Evolutionary conservation across 2,113 vertebrate genomes (phyloP), one percentile per base, ranked within the genome.

Genomic region (Orcinus orca): DNA sequence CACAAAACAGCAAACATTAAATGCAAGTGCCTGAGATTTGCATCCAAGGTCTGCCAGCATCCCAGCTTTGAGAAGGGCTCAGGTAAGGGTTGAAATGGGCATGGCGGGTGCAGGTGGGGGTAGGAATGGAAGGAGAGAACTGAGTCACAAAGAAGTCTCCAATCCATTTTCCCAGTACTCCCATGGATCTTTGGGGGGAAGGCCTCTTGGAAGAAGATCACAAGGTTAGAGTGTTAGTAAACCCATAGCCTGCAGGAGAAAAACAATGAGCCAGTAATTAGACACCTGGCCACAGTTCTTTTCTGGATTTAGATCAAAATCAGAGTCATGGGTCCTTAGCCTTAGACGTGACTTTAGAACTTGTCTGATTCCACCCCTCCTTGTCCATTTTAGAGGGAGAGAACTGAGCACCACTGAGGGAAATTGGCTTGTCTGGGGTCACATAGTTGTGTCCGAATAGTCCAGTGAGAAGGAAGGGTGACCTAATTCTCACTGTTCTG

Each of bases 261-360:
- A 47, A 58, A 18, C 17, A 38, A 38, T 50, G 38, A 74, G 18
- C 9, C 58, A 74, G 6, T 53, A 58, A 65, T 95, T 26, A 88
- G 1, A 90, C 15, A 33, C 44, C 14, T 95, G 79, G 33, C 33
- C 31, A 23, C 4, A 65, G 4, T 44, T 62, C 26, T 44, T 87
- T 74, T 93, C 60, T 90, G 77, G 20, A 25, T 62, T 89, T 74
- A 79, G 83, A 41, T 73, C 44, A 88, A 94, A 93, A 76, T 90
- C 53, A 25, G 60, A 63, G 70, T 38, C 26, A 12, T 38, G 11
- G 36, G 50, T 73, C 74, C 18, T 90, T 93, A 89, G 47, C 29
- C 17, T 92, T 80, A 65, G 68, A 76, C 41, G 53, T 63, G 41
- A 63, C 44, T 65, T 88, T 70, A 86, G n/a, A 60, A 79, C 26